Base-by-base conservation (phyloP, 1,140 invertebrate species). In the Drosophila melanica region DNA sequence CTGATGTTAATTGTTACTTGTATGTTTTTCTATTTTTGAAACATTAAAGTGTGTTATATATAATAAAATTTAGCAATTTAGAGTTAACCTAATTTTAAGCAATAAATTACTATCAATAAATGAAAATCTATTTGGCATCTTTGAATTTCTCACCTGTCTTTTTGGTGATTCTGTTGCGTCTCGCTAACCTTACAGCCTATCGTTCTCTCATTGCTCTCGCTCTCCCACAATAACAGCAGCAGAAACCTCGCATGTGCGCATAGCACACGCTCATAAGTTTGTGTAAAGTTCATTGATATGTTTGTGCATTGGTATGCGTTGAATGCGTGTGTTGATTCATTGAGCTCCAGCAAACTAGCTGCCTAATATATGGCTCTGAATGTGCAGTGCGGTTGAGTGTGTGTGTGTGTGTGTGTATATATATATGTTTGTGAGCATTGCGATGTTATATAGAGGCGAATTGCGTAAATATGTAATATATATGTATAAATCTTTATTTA, bases 261-360 rank as follows among this genome's bases (percentile, higher is more conserved):
- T 57, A 70, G 66, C 65, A 69, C 58, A 63, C 78, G 69, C 69
- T 84, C 65, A 45, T 71, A 70, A 80, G 80, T 85, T 89, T 79
- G 71, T 85, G 73, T 90, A 90, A 86, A 87, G 89, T 90, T 90
- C 89, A 90, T 90, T 90, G 89, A 90, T 90, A 90, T 90, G 89
- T 90, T 87, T 77, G 66, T 85, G 82, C 78, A 73, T 63, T 75
- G 59, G 82, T 90, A 63, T 90, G 73, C 68, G 75, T 33, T 76
- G 55, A 73, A 65, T 74, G 69, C 59, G 71, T 79, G 50, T 72
- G 81, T 82, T 90, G 89, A 90, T 90, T 90, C 89, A 90, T 90
- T 90, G 89, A 90, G 87, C 71, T 81, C 65, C 54, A 69, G 63
- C 74, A 74, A 80, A 77, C 81, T 76, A 85, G 64, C 81, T 76